phyloP scores from a whole-genome alignment of 2,888 invertebrate genomes.

The Drosophila rellima region DNA sequence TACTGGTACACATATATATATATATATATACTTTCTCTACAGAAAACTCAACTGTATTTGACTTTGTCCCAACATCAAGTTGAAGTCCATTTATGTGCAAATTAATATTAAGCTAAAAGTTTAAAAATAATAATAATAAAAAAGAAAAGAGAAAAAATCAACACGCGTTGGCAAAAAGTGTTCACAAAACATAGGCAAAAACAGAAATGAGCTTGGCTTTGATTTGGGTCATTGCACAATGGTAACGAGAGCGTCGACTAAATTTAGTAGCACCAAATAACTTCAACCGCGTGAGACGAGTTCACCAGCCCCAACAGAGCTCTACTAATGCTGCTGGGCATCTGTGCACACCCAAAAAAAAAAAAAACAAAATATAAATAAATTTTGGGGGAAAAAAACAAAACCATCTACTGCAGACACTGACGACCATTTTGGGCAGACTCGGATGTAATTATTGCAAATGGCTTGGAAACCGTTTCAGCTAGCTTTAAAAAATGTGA shows the following conservation, averaged over 20 bases:
- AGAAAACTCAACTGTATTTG: slow-evolving; percentile 24
- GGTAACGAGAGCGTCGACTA: slow-evolving; percentile 72
- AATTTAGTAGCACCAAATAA: slow-evolving; percentile 67
- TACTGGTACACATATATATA: slow-evolving; percentile 32
- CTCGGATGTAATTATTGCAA: slow-evolving; percentile 58
- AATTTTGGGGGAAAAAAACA: not conserved
- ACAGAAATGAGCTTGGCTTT: slow-evolving; percentile 57
- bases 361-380: slow-evolving; percentile 5
- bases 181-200: slow-evolving; percentile 41
- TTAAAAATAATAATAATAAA: slow-evolving; percentile 25
- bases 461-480: slow-evolving; percentile 54
- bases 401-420: slow-evolving; percentile 10
- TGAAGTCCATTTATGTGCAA: slow-evolving; percentile 71
- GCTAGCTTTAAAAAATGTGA: slow-evolving; percentile 30
- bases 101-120: slow-evolving; percentile 50
- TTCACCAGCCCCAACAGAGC: slow-evolving; percentile 38
- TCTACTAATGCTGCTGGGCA: slow-evolving; percentile 5
- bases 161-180: slow-evolving; percentile 12
- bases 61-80: slow-evolving; percentile 16
- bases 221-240: slow-evolving; percentile 83
- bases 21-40: slow-evolving; percentile 64
- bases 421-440: slow-evolving; percentile 24
- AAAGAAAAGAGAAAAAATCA: not conserved
- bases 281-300: slow-evolving; percentile 35
- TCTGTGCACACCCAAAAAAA: slow-evolving; percentile 17